phyloP scores from a whole-genome alignment of 2,797 vertebrate genomes.

The Rhinella marina region DNA sequence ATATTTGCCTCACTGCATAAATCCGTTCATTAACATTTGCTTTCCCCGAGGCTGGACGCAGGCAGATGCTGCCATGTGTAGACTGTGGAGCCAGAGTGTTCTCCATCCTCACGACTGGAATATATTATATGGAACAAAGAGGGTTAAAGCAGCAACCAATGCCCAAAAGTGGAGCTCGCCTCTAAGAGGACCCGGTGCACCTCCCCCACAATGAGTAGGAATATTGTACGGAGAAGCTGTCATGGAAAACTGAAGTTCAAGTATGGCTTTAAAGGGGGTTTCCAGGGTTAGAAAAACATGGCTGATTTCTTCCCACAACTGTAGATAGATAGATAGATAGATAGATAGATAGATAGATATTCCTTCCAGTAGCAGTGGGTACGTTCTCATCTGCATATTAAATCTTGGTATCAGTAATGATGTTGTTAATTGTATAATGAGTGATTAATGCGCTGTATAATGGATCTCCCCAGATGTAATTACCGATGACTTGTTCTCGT shows the following conservation, averaged over 20 bases:
- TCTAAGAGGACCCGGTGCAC: neutral
- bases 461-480: conserved; percentile 1
- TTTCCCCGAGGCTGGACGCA: neutral
- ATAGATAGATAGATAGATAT: neutral
- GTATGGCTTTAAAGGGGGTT: no score
- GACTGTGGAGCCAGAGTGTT: neutral
- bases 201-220: no score
- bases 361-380: no score
- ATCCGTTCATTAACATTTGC: neutral
- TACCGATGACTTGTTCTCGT: neutral
- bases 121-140: neutral
- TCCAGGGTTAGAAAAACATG: no score
- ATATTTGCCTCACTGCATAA: conserved; percentile 9
- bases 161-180: no score
- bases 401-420: no score
- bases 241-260: no score
- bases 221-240: no score
- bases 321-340: neutral
- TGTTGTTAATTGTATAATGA: neutral
- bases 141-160: neutral
- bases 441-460: conserved; percentile 36
- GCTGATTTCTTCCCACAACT: no score
- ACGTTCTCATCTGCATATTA: no score
- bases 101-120: neutral
- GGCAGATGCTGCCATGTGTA: neutral